Conservation (phyloP, 2,113 vertebrate species). For the rat (Rattus norvegicus) region DNA sequence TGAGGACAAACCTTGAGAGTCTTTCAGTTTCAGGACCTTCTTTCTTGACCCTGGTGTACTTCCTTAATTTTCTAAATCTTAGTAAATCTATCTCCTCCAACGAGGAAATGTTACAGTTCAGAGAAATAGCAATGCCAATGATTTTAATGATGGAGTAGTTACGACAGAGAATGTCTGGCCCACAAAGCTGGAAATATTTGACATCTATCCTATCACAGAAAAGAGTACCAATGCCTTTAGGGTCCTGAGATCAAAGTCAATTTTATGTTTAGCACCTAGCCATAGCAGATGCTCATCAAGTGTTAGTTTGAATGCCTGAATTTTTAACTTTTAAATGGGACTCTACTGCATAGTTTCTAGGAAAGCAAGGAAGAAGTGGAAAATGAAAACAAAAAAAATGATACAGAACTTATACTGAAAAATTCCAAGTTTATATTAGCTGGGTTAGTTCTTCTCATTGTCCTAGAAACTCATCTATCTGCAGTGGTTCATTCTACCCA, state of each 20-base stretch:
- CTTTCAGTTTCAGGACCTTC: not conserved
- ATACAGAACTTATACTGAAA: conserved; percentile 5
- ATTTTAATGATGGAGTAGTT: not conserved
- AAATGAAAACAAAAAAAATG: not conserved
- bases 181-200: conserved; percentile 53
- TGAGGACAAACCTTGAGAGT: not conserved
- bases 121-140: not conserved
- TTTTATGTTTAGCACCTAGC: not conserved
- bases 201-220: not conserved
- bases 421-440: not conserved
- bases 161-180: not conserved
- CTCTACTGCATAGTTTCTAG: not conserved
- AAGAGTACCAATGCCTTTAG: not conserved
- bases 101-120: not conserved
- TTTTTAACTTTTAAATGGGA: not conserved
- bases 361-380: conserved; percentile 1
- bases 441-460: not conserved
- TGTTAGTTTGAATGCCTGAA: not conserved
- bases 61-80: not conserved
- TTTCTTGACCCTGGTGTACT: not conserved
- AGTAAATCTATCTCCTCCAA: not conserved
- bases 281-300: not conserved
- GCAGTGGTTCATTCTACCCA: not conserved
- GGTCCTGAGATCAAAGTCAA: conserved; percentile 5
- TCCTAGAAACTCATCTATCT: not conserved